Evolutionary conservation across 1,140 invertebrate genomes (phyloP), one percentile per base, ranked within the genome.

Genomic region (Orius laevigatus): DNA sequence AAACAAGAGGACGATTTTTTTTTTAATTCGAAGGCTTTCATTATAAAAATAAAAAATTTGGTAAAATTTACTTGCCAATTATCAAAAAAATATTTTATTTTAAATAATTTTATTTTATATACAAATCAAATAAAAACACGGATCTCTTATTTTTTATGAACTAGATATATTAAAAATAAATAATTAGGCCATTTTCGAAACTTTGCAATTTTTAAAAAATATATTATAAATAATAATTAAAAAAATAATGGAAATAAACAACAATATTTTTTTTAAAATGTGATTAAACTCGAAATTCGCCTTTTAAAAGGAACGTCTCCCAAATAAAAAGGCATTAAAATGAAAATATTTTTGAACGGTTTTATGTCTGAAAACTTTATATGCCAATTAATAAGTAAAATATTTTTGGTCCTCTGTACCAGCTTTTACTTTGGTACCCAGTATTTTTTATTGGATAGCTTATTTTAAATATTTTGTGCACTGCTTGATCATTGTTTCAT

Each of bases 391-490:
- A 39, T 3, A 39, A 39, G n/a, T n/a, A 41, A 41, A 19, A 16
- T 20, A 41, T 20, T 2, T 15, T 34, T 49, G 48, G 48, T 49
- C 48, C 48, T 49, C 48, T 20, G 39, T 49, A 42, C 38, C 48
- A 49, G 48, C 48, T 40, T 33, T 16, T 33, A n/a, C 11, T 46
- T 46, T 16, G 44, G 44, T 46, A 34, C 25, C 14, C 19, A 31
- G 6, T 31, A 25, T 32, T 14, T 44, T 25, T 34, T 11, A 32
- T 34, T 15, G 43, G 14, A 46, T 34, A 31, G 15, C 20, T 41
- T 41, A 41, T 42, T 42, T 42, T 19, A 42, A 42, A 42, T 4
- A 6, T 39, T 39, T 42, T 11, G 16, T 11, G 19, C 19, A 15
- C 19, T 15, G n/a, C n/a, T n/a, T n/a, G 9, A 42, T 16, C 40